A percentile compares a stretch with the other conserved stretches of the same genome.
Evolutionary conservation across 2,888 invertebrate species (phyloP).

Genomic region (Chaetoderma sp.): DNA sequence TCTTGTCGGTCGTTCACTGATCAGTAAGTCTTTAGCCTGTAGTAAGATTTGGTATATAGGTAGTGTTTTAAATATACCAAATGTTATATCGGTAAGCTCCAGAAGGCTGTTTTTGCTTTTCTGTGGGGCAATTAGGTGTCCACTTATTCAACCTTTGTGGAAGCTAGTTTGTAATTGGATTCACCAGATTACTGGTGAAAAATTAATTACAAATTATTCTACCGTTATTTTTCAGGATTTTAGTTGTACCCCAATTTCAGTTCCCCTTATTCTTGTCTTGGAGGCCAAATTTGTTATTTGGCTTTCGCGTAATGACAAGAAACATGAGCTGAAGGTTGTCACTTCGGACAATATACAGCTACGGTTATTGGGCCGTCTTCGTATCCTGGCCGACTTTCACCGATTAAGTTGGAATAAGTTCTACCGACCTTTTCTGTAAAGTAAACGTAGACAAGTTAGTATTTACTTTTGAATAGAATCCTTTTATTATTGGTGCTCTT

Average conservation of each 20-base stretch:
- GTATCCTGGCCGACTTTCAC: neutral
- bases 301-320: too few species aligned
- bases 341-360: neutral
- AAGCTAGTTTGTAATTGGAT: too few species aligned
- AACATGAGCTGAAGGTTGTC: too few species aligned
- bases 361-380: neutral
- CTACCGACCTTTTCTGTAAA: neutral
- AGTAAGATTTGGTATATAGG: slow-evolving; percentile 4
- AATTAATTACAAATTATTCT: too few species aligned
- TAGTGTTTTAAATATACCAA: neutral
- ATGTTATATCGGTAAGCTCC: neutral
- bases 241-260: too few species aligned
- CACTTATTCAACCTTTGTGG: too few species aligned
- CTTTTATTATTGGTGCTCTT: too few species aligned
- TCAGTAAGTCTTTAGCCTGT: neutral
- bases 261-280: too few species aligned
- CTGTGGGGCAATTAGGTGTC: neutral
- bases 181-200: too few species aligned
- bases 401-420: neutral
- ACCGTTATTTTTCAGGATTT: too few species aligned
- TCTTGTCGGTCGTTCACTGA: neutral
- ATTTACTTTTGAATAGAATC: neutral
- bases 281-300: too few species aligned
- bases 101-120: neutral
- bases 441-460: neutral